Base-by-base conservation (phyloP, 2,888 invertebrate genomes). In the Argyra leucocephala region DNA sequence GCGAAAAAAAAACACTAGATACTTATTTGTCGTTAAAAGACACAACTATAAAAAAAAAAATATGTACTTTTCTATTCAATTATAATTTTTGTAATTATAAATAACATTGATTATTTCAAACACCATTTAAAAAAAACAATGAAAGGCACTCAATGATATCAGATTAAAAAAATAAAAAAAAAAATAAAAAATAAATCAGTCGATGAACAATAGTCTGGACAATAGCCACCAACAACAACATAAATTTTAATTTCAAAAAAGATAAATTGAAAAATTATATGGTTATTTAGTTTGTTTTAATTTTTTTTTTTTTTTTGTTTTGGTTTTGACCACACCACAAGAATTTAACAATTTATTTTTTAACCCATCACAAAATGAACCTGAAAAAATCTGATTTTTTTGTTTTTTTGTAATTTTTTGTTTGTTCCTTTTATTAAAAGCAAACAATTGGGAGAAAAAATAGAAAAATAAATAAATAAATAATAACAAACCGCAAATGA, bases 31-130 rank as follows among this genome's bases (percentile, higher is more conserved):
- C n/a, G n/a, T n/a, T n/a, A n/a, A n/a, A n/a, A n/a, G n/a, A n/a
- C n/a, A n/a, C n/a, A n/a, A n/a, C n/a, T n/a, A n/a, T n/a, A n/a
- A n/a, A n/a, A n/a, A n/a, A n/a, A n/a, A n/a, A n/a, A n/a, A n/a
- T n/a, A n/a, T n/a, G n/a, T n/a, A n/a, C n/a, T n/a, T n/a, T n/a
- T n/a, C n/a, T n/a, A 18, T 2, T 18, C 18, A 48, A 48, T 48
- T 48, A 48, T 48, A 48, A 48, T 48, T 48, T 31, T 48, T 48
- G 48, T 48, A 48, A 48, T 48, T 48, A 48, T 48, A 48, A 15
- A 15, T 48, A 48, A 48, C 15, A 48, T 48, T 48, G 9, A 37
- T 18, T 12, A 31, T 15, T 48, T 48, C 15, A 48, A 31, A 31
- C 48, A 37, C 10, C 6, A 48, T 48, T 37, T 48, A 5, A n/a